Conservation (phyloP, 1,140 invertebrate genomes). For the Coenobita brevimanus region DNA sequence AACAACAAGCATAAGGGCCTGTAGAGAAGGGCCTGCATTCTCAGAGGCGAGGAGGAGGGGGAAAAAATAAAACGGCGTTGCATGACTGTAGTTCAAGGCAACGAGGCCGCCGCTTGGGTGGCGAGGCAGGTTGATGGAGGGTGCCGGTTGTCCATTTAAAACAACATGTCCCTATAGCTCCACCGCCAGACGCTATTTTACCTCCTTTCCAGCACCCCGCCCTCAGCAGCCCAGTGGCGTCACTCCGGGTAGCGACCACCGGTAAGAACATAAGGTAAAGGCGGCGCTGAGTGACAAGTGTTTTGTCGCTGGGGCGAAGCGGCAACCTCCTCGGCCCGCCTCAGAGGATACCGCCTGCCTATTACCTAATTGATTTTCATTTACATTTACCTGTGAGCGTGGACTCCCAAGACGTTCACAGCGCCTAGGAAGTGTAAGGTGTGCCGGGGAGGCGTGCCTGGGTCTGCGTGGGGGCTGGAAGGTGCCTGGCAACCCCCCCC, state of each 20-base stretch:
- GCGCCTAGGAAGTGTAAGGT: not conserved
- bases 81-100: constrained; percentile 45
- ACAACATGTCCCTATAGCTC: not conserved
- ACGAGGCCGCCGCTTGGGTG: constrained; percentile 53
- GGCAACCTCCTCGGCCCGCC: constrained; percentile 27
- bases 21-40: not conserved
- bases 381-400: constrained; percentile 28
- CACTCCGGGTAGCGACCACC: not conserved
- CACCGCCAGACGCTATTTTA: not conserved
- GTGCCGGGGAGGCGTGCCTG: not conserved
- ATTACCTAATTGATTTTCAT: constrained; percentile 66
- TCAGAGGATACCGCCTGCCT: constrained; percentile 52
- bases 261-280: not conserved
- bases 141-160: not conserved
- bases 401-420: constrained; percentile 7
- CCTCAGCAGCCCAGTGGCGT: not conserved
- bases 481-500: not conserved
- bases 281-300: not conserved
- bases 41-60: not conserved
- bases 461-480: not conserved
- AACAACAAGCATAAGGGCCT: constrained; percentile 18
- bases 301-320: not conserved
- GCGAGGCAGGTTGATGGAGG: constrained; percentile 28
- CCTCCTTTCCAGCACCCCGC: not conserved
- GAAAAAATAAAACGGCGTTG: constrained; percentile 10